phyloP scores from a whole-genome alignment of 1,140 invertebrate species.

The Drosophila pandora region DNA sequence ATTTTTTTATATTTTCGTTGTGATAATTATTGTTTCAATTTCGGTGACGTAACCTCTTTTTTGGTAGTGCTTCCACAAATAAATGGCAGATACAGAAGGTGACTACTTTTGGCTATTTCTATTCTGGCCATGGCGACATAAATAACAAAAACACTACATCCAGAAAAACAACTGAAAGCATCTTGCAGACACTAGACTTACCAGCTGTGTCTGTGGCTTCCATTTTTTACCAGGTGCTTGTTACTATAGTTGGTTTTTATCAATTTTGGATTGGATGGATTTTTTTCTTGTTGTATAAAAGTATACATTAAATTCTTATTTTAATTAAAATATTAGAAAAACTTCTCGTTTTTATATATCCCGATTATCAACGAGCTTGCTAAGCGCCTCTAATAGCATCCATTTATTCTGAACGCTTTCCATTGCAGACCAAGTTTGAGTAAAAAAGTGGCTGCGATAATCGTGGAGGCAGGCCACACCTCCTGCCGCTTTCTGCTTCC shows the following conservation, averaged over 20 bases:
- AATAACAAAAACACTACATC: conserved; percentile 22
- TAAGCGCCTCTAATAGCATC: conserved; percentile 53
- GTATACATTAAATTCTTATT: no score
- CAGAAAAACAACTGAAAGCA: conserved; percentile 28
- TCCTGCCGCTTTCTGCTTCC: conserved; percentile 1
- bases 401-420: conserved; percentile 28
- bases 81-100: conserved; percentile 26
- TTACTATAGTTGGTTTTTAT: conserved; percentile 7
- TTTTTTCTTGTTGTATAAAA: not conserved
- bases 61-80: not conserved
- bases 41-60: not conserved
- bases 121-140: conserved; percentile 23
- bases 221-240: no score
- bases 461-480: conserved; percentile 23
- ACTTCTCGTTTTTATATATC: not conserved
- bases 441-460: conserved; percentile 40
- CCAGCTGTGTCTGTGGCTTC: conserved; percentile 33
- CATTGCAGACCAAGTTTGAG: conserved; percentile 12
- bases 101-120: conserved; percentile 10
- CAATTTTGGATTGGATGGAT: conserved; percentile 5
- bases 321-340: not conserved
- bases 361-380: conserved; percentile 28
- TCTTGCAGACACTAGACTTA: conserved; percentile 27
- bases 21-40: not conserved
- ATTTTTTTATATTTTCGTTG: no score